Conservation (phyloP, 2,888 invertebrate genomes). For the Protophormia terraenovae region DNA sequence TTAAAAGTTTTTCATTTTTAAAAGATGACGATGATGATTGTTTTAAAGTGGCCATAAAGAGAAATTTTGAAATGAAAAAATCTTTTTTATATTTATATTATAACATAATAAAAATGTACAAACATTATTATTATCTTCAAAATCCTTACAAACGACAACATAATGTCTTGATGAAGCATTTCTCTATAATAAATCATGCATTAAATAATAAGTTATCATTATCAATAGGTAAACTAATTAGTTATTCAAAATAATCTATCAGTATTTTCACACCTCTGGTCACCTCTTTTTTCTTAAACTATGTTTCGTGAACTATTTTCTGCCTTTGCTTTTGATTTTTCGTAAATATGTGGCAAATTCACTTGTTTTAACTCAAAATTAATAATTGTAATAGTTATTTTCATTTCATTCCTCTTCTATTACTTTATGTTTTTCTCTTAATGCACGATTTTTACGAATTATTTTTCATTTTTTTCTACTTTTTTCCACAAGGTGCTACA, state of each 20-base stretch:
- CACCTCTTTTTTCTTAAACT: background rate
- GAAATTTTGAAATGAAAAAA: background rate
- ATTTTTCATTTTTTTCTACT: background rate
- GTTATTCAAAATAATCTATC: too few relatives aligned
- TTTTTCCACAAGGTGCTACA: conserved; percentile 35
- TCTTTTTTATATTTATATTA: background rate
- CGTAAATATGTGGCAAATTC: background rate
- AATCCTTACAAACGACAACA: too few relatives aligned
- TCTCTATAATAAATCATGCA: too few relatives aligned
- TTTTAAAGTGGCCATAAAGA: background rate
- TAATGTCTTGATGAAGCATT: too few relatives aligned
- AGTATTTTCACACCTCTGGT: too few relatives aligned
- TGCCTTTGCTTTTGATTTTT: conserved; percentile 2
- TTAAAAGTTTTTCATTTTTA: background rate
- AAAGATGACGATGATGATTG: background rate
- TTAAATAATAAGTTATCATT: too few relatives aligned
- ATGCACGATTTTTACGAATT: conserved; percentile 7
- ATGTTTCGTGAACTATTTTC: conserved; percentile 4
- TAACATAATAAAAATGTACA: too few relatives aligned
- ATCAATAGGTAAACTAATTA: too few relatives aligned
- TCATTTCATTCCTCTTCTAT: background rate
- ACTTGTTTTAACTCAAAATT: conserved; percentile 8
- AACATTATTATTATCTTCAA: too few relatives aligned
- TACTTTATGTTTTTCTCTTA: background rate
- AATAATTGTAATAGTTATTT: conserved; percentile 23